Evolutionary conservation across 2,888 invertebrate species (phyloP).

Genomic region (Galerucella pusilla): DNA sequence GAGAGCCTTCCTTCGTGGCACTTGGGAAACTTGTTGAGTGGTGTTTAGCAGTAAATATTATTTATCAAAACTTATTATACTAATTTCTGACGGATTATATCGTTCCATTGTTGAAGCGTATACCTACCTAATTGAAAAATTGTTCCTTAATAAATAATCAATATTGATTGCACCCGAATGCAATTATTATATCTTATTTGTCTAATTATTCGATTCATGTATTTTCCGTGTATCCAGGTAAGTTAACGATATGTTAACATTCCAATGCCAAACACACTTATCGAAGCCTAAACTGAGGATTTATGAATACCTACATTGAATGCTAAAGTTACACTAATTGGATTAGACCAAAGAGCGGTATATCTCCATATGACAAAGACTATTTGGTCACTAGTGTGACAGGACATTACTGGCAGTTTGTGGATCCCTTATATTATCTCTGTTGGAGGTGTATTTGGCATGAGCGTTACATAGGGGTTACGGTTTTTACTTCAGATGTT

Average conservation of each 20-base stretch:
- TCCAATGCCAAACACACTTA: conserved; percentile 21
- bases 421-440: conserved; percentile 2
- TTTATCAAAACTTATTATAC: no score
- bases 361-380: conserved; percentile 33
- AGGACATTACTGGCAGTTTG: conserved; percentile 25
- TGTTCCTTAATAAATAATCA: no score
- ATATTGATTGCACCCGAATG: no score
- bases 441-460: not conserved
- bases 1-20: no score
- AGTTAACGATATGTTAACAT: conserved; percentile 33
- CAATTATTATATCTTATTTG: not conserved
- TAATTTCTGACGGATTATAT: no score
- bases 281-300: conserved; percentile 14
- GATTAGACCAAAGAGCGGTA: conserved; percentile 34
- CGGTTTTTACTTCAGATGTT: no score
- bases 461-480: not conserved
- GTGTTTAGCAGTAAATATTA: no score
- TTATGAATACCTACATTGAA: conserved; percentile 13
- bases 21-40: no score
- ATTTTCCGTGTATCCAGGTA: conserved; percentile 17
- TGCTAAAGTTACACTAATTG: conserved; percentile 25
- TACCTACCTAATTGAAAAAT: no score
- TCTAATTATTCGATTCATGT: not conserved
- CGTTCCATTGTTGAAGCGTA: no score
- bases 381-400: conserved; percentile 29